A percentile compares a stretch with the other conserved stretches of the same genome.
Evolutionary conservation across 2,113 vertebrate species (phyloP).

Genomic region (Colistium nudipinnis): DNA sequence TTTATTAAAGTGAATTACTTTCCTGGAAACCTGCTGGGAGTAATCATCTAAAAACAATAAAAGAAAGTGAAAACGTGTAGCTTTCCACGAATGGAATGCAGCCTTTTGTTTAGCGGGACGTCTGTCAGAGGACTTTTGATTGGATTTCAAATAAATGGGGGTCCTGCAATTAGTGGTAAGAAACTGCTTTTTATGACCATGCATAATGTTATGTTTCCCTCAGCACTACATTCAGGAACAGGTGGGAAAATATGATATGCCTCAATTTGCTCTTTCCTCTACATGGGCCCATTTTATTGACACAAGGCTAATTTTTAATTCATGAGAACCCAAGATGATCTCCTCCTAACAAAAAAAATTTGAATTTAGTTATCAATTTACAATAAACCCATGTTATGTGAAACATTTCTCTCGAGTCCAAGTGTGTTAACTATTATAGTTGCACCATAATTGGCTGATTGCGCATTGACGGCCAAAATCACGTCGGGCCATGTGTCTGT

Average conservation of each 20-base stretch:
- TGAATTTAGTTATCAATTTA: neutral
- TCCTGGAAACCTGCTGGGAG: constrained; percentile 67
- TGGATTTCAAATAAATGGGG: constrained; percentile 44
- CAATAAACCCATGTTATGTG: neutral
- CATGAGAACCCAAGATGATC: neutral
- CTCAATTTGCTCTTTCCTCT: neutral
- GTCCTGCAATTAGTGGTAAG: constrained; percentile 32
- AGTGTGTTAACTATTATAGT: constrained; percentile 5
- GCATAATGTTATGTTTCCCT: constrained; percentile 6
- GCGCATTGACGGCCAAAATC: constrained; percentile 10
- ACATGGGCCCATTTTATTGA: neutral
- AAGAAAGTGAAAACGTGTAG: constrained; percentile 50
- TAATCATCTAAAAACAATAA: constrained; percentile 64
- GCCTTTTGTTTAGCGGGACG: constrained; percentile 28
- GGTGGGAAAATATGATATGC: constrained; percentile 41
- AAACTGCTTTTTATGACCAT: constrained; percentile 11
- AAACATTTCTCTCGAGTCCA: constrained; percentile 3
- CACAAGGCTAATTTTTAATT: constrained; percentile 4
- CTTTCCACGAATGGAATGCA: constrained; percentile 42
- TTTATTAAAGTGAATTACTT: constrained; percentile 59
- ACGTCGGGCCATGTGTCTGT: constrained; percentile 9
- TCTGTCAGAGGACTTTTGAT: constrained; percentile 35
- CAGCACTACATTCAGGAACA: constrained; percentile 9
- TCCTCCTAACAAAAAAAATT: neutral
- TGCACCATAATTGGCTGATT: constrained; percentile 29